Evolutionary conservation across 2,888 invertebrate genomes (phyloP), one percentile per base, ranked within the genome.

Genomic region (Cerastoderma edule): DNA sequence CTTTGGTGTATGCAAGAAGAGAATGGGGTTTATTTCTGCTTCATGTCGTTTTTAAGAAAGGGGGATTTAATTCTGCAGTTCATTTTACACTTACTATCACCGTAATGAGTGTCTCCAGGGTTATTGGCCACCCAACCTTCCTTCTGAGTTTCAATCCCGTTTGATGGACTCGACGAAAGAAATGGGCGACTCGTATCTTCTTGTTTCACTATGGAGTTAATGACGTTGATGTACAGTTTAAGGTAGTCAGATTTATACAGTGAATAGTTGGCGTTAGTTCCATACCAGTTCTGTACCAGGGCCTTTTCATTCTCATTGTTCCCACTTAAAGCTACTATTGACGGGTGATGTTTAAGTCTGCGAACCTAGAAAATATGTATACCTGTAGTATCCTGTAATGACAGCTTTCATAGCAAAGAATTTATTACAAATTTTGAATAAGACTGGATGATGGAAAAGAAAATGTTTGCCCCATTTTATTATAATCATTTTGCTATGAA

Each of bases 271-370:
- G 76, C 60, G 28, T 83, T 79, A 2, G 73, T 72, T 16, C 84
- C 84, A 60, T 84, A 92, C 98, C 98, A 98, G 91, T 96, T 95
- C 53, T 95, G 95, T 60, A 95, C 94, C 6, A 98, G 91, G 0
- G 97, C 98, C 4, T 95, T 96, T 94, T 99, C 99, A 90, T 99
- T 99, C 93, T 99, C 99, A 91, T 99, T 99, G 92, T 99, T 99
- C 4, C 94, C 98, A n/a, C 98, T 96, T 96, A 97, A 98, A 0
- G 98, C 88, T 0, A 96, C 95, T 48, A 99, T 95, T 65, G 96
- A 97, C 0, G 99, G 95, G 92, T 99, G 98, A 89, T 96, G 95
- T 81, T 96, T 96, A 13, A 99, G 94, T 64, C 97, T 95, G 73
- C 95, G 94, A 6, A 93, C 87, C 92, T 93, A 28, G 24, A 53